Evolutionary conservation across 2,888 invertebrate species (phyloP).

Genomic region (Erebia epiphron): DNA sequence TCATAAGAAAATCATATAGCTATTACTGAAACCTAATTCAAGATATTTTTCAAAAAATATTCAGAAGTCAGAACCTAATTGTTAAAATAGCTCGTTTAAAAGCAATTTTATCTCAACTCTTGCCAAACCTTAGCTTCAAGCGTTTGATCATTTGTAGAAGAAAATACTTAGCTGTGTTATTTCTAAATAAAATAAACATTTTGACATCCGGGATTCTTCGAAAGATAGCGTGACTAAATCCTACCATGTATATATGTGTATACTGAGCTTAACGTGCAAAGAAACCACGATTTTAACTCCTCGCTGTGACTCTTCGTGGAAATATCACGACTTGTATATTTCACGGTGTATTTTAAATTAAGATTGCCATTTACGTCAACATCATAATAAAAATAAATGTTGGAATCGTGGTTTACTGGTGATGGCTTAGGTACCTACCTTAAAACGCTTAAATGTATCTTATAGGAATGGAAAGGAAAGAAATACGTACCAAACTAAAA

Average conservation of each 20-base stretch:
- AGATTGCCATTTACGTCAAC: constrained; percentile 27
- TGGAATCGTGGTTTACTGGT: constrained; percentile 13
- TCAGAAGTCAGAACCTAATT: too few relatives aligned
- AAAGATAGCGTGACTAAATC: background rate
- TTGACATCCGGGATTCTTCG: background rate
- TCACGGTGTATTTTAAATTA: constrained; percentile 36
- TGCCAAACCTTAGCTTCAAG: too few relatives aligned
- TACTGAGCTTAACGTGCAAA: constrained; percentile 40
- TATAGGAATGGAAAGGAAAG: background rate
- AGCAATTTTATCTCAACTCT: too few relatives aligned
- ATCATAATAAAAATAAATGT: constrained; percentile 22
- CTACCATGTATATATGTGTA: background rate
- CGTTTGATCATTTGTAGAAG: too few relatives aligned
- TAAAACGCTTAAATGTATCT: background rate
- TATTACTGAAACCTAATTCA: too few relatives aligned
- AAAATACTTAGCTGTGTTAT: background rate
- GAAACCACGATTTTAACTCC: constrained; percentile 43
- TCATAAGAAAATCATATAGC: too few relatives aligned
- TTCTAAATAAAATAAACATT: background rate
- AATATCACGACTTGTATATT: constrained; percentile 38
- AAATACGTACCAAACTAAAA: background rate
- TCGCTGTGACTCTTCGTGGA: constrained; percentile 38
- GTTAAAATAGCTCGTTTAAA: too few relatives aligned
- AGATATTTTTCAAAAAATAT: too few relatives aligned
- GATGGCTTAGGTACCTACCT: background rate